Percentiles rank a stretch among this genome's conserved stretches.
phyloP scores from a whole-genome alignment of 1,140 invertebrate genomes.

The Idris sp. region DNA sequence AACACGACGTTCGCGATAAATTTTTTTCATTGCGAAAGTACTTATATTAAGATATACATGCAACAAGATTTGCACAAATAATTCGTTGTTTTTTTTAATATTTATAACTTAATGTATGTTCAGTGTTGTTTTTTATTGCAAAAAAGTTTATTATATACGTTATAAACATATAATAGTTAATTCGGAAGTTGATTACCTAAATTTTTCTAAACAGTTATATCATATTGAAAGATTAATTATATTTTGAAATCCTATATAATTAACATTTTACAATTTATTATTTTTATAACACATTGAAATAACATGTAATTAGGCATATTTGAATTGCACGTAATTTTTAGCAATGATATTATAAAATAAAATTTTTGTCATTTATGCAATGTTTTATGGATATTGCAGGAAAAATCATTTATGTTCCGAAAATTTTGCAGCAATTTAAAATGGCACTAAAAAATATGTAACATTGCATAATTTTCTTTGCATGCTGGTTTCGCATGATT shows the following conservation, averaged over 20 bases:
- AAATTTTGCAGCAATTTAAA: constrained; percentile 10
- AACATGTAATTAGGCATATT: too few species aligned
- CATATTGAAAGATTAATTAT: too few species aligned
- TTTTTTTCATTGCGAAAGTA: constrained; percentile 52
- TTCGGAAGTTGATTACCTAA: too few species aligned
- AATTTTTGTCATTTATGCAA: constrained; percentile 4
- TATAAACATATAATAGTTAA: constrained; percentile 22
- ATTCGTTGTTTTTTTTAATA: constrained; percentile 12
- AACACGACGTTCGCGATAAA: constrained; percentile 32
- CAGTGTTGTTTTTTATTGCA: too few species aligned
- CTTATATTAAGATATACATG: constrained; percentile 28
- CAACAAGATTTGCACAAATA: constrained; percentile 16
- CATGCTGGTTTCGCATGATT: constrained; percentile 4
- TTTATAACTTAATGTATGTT: constrained; percentile 2
- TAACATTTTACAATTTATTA: too few species aligned
- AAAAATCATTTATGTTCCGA: constrained; percentile 1
- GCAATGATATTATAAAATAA: not conserved
- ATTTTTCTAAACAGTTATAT: too few species aligned
- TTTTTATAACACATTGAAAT: too few species aligned
- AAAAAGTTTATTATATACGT: not conserved
- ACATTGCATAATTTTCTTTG: constrained; percentile 8
- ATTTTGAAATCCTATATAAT: too few species aligned
- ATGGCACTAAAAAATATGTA: not conserved
- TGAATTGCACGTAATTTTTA: too few species aligned
- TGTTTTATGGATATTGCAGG: not conserved